These are phyloP conservation scores for Gephyroberyx darwinii DNA, from an alignment of 2,797 vertebrate genomes.

Conservation along the genomic window DNA sequence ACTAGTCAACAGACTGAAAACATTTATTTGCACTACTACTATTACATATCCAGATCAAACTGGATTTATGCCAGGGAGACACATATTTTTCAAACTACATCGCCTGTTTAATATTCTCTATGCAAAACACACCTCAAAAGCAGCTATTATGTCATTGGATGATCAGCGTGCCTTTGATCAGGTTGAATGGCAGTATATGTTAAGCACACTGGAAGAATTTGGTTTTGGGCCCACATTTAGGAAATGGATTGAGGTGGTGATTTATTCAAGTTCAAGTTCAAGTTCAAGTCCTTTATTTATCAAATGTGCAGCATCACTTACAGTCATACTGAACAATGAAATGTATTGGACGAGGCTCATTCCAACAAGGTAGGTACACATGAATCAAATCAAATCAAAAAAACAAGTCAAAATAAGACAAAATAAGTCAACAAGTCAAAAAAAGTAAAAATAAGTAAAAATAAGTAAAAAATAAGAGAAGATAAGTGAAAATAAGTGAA, in stretches of 20 bases:
- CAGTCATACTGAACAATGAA: no score
- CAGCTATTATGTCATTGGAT: background rate
- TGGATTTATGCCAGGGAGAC: constrained; percentile 1
- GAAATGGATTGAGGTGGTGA: background rate
- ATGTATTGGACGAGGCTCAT: no score
- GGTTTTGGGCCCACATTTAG: background rate
- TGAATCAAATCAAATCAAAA: no score
- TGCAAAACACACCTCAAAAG: background rate
- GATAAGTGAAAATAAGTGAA: no score
- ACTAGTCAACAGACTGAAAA: background rate
- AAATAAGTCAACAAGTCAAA: no score
- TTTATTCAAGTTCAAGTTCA: no score
- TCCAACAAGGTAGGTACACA: no score
- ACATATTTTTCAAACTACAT: background rate
- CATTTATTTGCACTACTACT: background rate
- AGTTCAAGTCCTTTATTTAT: no score
- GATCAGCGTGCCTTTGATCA: background rate
- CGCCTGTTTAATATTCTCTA: background rate
- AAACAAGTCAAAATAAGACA: no score
- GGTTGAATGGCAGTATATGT: background rate
- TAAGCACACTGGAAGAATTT: background rate
- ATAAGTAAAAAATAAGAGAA: no score
- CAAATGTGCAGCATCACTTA: no score
- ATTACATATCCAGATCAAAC: background rate
- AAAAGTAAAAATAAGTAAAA: no score